Evolutionary conservation across 1,140 invertebrate genomes (phyloP).

Genomic region (Lasioglossum baleicum): DNA sequence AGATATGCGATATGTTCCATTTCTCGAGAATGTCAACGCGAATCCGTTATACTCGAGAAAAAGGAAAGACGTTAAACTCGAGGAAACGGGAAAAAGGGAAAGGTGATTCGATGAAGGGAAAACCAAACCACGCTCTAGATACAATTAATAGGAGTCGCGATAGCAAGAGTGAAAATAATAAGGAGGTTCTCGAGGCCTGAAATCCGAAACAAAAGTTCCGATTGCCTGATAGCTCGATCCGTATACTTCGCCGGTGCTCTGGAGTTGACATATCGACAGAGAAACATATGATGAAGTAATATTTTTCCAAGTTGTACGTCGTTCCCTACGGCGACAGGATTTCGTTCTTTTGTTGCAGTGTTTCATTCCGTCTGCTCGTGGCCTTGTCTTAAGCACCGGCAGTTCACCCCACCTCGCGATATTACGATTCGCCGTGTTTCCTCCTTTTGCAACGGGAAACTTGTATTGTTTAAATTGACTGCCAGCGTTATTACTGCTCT

Average conservation of each 20-base stretch:
- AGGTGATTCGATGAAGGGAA: too few relatives aligned
- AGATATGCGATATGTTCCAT: too few relatives aligned
- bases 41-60: too few relatives aligned
- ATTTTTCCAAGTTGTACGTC: conserved; percentile 48
- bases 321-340: conserved; percentile 31
- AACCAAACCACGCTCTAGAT: too few relatives aligned
- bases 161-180: conserved; percentile 15
- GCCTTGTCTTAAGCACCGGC: conserved; percentile 31
- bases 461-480: conserved; percentile 34
- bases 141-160: conserved; percentile 7
- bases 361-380: conserved; percentile 20
- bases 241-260: conserved; percentile 30
- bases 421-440: too few relatives aligned
- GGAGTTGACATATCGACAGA: conserved; percentile 62
- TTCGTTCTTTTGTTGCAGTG: conserved; percentile 22
- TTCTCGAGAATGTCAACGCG: too few relatives aligned
- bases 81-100: too few relatives aligned
- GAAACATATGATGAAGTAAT: conserved; percentile 64
- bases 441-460: neutral
- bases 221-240: conserved; percentile 28
- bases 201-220: conserved; percentile 23
- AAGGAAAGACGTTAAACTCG: too few relatives aligned
- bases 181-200: neutral
- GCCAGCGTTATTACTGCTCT: conserved; percentile 15
- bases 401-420: conserved; percentile 15